A percentile compares a stretch with the other conserved stretches of the same genome.
Conservation (phyloP, 1,140 invertebrate genomes). For the Tetragnatha versicolor region DNA sequence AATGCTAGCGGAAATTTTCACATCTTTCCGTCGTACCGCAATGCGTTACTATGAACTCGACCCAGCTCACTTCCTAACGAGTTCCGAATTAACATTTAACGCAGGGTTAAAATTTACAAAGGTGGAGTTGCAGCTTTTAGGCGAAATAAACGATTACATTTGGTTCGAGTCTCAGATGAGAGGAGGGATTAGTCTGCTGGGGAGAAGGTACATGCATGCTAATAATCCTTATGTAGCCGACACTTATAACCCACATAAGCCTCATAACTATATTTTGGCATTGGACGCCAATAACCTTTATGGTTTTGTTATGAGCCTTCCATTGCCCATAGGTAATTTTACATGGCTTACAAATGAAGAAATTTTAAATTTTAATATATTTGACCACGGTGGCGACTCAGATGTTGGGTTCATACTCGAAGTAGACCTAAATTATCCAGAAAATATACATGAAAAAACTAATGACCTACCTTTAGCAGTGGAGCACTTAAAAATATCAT, state of each 20-base stretch:
- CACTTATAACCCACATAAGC: neutral
- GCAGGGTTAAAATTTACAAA: constrained; percentile 3
- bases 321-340: neutral
- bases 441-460: constrained; percentile 59
- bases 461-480: constrained; percentile 64
- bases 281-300: constrained; percentile 17
- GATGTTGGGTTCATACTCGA: constrained; percentile 57
- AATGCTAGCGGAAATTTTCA: neutral
- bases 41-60: neutral
- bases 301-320: neutral
- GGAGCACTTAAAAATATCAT: constrained; percentile 56
- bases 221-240: constrained; percentile 1
- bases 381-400: neutral
- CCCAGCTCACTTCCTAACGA: neutral
- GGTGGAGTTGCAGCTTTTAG: neutral
- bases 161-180: neutral
- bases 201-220: constrained; percentile 17
- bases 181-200: neutral
- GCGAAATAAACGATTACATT: neutral
- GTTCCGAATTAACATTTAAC: neutral
- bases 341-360: constrained; percentile 31
- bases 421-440: constrained; percentile 59
- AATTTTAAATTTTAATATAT: constrained; percentile 18
- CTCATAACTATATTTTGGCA: neutral
- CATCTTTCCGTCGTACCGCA: neutral